A percentile compares a stretch with the other conserved stretches of the same genome.
phyloP scores from a whole-genome alignment of 2,888 invertebrate species.

The Dilophus febrilis region DNA sequence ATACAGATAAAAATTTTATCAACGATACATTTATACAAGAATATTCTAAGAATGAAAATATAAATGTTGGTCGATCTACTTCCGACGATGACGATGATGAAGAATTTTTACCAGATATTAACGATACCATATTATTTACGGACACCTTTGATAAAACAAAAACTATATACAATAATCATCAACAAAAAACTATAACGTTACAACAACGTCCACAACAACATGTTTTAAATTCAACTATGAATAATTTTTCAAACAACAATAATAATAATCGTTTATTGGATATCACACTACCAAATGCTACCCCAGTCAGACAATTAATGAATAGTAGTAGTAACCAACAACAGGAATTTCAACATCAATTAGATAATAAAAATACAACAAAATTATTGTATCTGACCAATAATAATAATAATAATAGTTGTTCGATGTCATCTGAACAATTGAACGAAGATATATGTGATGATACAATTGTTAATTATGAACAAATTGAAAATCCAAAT shows the following conservation, averaged over 20 bases:
- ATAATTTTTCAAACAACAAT: constrained; percentile 13
- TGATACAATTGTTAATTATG: not conserved
- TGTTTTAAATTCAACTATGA: constrained; percentile 23
- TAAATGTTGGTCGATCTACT: no score
- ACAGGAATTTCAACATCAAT: constrained; percentile 7
- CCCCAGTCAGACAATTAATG: constrained; percentile 18
- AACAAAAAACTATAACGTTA: not conserved
- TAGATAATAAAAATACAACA: constrained; percentile 14
- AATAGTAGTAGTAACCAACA: constrained; percentile 22
- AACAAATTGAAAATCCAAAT: not conserved
- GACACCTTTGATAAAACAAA: no score
- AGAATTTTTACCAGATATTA: no score
- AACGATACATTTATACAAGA: no score
- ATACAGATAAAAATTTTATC: no score
- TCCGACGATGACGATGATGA: no score
- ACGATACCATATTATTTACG: no score
- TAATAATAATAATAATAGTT: constrained; percentile 14
- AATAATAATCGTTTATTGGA: constrained; percentile 19
- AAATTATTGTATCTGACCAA: constrained; percentile 22
- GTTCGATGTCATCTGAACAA: no score
- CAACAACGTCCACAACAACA: not conserved
- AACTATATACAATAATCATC: no score
- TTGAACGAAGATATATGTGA: no score
- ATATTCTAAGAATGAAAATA: no score
- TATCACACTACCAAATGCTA: constrained; percentile 14